Conservation (phyloP, 2,113 vertebrate genomes). For the Chaetodon trifascialis region DNA sequence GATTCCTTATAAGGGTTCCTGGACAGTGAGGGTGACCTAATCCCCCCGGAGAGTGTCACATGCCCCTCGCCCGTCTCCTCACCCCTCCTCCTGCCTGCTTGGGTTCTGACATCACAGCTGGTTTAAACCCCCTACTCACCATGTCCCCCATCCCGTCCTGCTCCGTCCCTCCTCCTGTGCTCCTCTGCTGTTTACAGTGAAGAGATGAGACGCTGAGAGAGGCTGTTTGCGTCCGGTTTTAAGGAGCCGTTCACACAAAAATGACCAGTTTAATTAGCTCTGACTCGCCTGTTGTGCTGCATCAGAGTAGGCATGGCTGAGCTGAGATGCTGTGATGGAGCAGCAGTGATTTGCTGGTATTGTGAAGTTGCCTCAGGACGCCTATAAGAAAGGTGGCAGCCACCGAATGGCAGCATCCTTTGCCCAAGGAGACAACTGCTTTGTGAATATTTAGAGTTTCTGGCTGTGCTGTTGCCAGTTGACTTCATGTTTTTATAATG, state of each 20-base stretch:
- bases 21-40: constrained; percentile 79
- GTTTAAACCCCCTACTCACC: constrained; percentile 64
- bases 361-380: not conserved
- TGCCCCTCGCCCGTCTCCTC: constrained; percentile 58
- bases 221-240: not conserved
- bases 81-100: constrained; percentile 68
- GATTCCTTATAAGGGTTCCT: constrained; percentile 82
- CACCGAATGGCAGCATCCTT: constrained; percentile 31
- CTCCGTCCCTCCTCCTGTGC: constrained; percentile 15
- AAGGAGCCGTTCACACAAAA: constrained; percentile 5
- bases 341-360: constrained; percentile 4
- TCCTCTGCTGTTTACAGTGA: constrained; percentile 8
- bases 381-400: constrained; percentile 3
- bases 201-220: not conserved
- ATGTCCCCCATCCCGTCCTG: constrained; percentile 18
- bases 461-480: not conserved
- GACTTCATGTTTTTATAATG: constrained; percentile 10
- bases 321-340: not conserved
- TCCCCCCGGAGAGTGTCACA: constrained; percentile 79
- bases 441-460: not conserved
- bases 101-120: constrained; percentile 82
- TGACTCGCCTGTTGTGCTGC: not conserved
- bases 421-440: not conserved
- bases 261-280: not conserved
- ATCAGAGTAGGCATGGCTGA: not conserved